Evolutionary conservation across 2,797 vertebrate genomes (phyloP).

Genomic region (Epinephelus malabaricus): DNA sequence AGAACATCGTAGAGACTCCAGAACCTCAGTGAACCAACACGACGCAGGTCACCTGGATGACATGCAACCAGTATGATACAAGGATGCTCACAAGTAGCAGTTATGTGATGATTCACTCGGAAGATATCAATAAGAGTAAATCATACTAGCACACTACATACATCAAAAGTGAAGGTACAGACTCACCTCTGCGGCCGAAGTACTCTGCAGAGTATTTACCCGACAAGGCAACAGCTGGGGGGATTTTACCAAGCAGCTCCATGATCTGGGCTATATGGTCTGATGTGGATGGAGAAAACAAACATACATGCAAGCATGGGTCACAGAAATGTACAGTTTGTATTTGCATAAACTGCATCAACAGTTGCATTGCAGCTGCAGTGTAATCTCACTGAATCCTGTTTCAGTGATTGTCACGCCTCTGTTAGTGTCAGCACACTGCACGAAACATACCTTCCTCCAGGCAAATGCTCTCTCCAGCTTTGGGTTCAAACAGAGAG

Average conservation of each 20-base stretch:
- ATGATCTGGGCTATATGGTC: slow-evolving; percentile 90
- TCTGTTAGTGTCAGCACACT: slow-evolving; percentile 5
- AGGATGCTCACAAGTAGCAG: background rate
- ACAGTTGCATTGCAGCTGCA: slow-evolving; percentile 14
- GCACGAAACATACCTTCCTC: slow-evolving; percentile 87
- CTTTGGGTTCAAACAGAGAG: slow-evolving; percentile 88
- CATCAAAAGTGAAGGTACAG: background rate
- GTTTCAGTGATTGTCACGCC: slow-evolving; percentile 25
- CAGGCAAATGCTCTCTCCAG: slow-evolving; percentile 85
- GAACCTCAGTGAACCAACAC: slow-evolving; percentile 78
- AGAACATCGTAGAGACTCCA: slow-evolving; percentile 86
- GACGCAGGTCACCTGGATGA: slow-evolving; percentile 85
- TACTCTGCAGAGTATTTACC: slow-evolving; percentile 88
- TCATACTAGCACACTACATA: background rate
- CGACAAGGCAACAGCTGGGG: slow-evolving; percentile 82
- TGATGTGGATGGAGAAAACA: slow-evolving; percentile 61
- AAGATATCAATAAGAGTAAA: slow-evolving; percentile 1
- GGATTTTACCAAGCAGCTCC: slow-evolving; percentile 90
- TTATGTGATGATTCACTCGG: background rate
- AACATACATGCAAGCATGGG: slow-evolving; percentile 2
- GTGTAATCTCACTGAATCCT: slow-evolving; percentile 45
- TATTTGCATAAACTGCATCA: slow-evolving; percentile 9
- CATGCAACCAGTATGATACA: slow-evolving; percentile 1
- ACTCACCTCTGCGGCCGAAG: slow-evolving; percentile 88
- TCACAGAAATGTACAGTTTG: background rate